Evolutionary conservation across 2,888 invertebrate genomes (phyloP).

Genomic region (Alsophila aescularia): DNA sequence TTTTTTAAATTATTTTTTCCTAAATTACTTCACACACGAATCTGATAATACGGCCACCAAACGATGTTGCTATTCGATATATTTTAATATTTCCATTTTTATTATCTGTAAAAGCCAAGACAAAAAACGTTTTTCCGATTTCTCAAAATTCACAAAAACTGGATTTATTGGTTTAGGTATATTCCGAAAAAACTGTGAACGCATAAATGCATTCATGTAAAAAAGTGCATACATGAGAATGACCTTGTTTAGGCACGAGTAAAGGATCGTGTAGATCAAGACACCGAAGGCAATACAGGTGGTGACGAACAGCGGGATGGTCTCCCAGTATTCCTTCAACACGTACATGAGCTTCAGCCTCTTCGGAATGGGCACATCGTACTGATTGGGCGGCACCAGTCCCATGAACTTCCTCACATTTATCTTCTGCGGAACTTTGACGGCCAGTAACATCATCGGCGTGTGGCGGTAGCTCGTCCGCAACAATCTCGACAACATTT

Average conservation of each 20-base stretch:
- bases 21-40: too few relatives aligned
- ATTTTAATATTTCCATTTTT: too few relatives aligned
- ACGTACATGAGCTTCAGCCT: conserved; percentile 51
- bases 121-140: too few relatives aligned
- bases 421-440: conserved; percentile 27
- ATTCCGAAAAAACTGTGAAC: too few relatives aligned
- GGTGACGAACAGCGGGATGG: conserved; percentile 58
- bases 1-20: too few relatives aligned
- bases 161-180: too few relatives aligned
- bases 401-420: conserved; percentile 33
- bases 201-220: too few relatives aligned
- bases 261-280: conserved; percentile 46
- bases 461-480: conserved; percentile 22
- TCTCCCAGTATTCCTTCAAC: conserved; percentile 64
- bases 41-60: too few relatives aligned
- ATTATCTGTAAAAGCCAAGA: too few relatives aligned
- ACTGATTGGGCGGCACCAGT: conserved; percentile 63
- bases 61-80: too few relatives aligned
- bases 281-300: conserved; percentile 45
- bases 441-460: conserved; percentile 25
- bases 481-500: conserved; percentile 60
- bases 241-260: conserved; percentile 63
- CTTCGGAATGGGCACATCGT: conserved; percentile 58
- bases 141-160: too few relatives aligned
- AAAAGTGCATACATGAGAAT: too few relatives aligned